A percentile compares a stretch with the other conserved stretches of the same genome.
phyloP scores from a whole-genome alignment of 2,888 invertebrate genomes.

The Drosophila maculinotata region DNA sequence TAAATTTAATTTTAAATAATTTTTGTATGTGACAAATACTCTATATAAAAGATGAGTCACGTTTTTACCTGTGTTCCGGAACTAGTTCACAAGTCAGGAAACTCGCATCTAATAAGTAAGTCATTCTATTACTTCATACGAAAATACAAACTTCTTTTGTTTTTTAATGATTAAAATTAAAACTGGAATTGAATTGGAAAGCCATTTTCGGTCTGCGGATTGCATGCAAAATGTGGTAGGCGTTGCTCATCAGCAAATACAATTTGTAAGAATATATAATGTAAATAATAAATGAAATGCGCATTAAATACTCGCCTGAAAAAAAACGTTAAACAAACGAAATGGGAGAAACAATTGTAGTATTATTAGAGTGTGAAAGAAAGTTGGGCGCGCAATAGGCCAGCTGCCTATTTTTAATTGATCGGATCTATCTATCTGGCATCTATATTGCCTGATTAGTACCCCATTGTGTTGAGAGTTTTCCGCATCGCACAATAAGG shows the following conservation, averaged over 20 bases:
- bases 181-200: background rate
- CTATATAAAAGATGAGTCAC: no score
- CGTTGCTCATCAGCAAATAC: constrained; percentile 6
- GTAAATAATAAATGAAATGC: constrained; percentile 12
- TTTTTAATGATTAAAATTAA: background rate
- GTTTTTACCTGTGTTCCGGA: background rate
- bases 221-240: constrained; percentile 16
- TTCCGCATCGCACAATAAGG: constrained; percentile 15
- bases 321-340: constrained; percentile 4
- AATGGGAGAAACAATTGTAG: background rate
- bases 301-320: background rate
- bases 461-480: constrained; percentile 6
- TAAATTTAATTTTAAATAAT: no score
- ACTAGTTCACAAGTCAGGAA: background rate
- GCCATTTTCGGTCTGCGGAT: constrained; percentile 12
- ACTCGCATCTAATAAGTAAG: background rate
- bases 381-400: constrained; percentile 4
- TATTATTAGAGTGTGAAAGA: constrained; percentile 11
- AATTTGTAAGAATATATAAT: constrained; percentile 1
- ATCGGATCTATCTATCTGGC: background rate
- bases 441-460: constrained; percentile 8
- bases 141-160: background rate
- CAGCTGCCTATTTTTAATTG: background rate
- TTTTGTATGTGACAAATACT: no score
- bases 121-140: background rate